Base-by-base conservation (phyloP, 2,888 invertebrate genomes). In the Embidobia sp. region DNA sequence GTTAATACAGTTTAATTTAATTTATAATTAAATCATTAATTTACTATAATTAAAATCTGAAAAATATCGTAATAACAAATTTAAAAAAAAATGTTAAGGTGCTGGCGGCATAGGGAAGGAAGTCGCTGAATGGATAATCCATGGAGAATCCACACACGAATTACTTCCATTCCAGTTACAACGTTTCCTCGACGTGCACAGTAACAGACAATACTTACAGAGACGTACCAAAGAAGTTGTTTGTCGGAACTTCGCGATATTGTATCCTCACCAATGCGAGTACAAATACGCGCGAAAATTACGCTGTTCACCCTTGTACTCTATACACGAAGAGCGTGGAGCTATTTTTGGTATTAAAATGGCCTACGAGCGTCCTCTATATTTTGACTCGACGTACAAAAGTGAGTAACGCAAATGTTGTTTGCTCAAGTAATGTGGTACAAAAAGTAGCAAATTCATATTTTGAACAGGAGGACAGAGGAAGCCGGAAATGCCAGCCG, bases 301-400 rank as follows among this genome's bases (percentile, higher is more conserved):
- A 37, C 89, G 94, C 29, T 93, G 93, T 81, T 94, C 94, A 1
- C 93, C 94, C 1, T 88, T 94, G n/a, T 93, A 93, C 85, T 93
- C 93, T 40, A 91, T 93, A 10, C 89, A 93, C 63, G 92, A 93
- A 87, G 91, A 91, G 59, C 90, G 91, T 64, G 93, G 93, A 0
- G 94, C 93, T 6, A 92, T 93, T 40, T 94, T 94, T 88, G 94
- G 93, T 8, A 93, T 93, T 49, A 92, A 93, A 85, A 94, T 94
- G 93, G 94, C 93, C 8, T 94, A 93, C 82, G 94, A 94, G 85
- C 88, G 94, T 80, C 93, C 94, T n/a, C 88, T 94, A 44, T 94
- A 93, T 85, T 94, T 94, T 85, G 92, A 93, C 83, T 90, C 91
- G 3, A 90, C 90, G 46, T 91, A 91, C 78, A 90, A 90, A 89